A percentile compares a stretch with the other conserved stretches of the same genome.
Evolutionary conservation across 2,113 vertebrate genomes (phyloP).

Genomic region (Strix aluco): DNA sequence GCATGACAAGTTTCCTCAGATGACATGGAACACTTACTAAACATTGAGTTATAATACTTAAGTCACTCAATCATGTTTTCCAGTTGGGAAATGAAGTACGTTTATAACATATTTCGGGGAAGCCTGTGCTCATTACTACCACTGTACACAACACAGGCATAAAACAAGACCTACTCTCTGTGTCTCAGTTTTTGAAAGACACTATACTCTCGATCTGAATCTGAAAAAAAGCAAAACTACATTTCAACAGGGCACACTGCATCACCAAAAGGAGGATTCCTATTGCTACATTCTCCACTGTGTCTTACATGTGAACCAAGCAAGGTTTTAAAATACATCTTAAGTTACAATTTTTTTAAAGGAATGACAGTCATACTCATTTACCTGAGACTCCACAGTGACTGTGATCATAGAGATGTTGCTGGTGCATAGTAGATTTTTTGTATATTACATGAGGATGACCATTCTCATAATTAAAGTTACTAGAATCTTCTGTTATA

Average conservation of each 20-base stretch:
- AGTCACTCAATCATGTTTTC: not conserved
- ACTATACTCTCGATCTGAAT: not conserved
- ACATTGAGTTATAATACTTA: not conserved
- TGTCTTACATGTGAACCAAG: not conserved
- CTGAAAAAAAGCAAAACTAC: not conserved
- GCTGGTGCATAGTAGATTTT: conserved; percentile 89
- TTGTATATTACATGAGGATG: conserved; percentile 99
- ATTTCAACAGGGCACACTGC: not conserved
- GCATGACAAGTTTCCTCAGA: not conserved
- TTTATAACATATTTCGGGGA: not conserved
- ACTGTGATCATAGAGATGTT: conserved; percentile 84
- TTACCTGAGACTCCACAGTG: conserved; percentile 96
- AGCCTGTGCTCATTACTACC: not conserved
- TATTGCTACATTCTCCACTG: not conserved
- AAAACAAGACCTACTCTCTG: not conserved
- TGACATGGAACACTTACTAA: not conserved
- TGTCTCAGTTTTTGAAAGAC: not conserved
- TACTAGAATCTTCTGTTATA: conserved; percentile 84
- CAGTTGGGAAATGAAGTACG: not conserved
- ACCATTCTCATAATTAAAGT: conserved; percentile 87
- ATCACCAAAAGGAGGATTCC: not conserved
- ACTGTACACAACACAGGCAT: not conserved
- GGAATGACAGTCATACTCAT: conserved; percentile 25
- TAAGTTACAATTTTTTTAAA: not conserved
- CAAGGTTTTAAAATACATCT: not conserved